Base-by-base conservation (phyloP, 2,113 vertebrate species). In the Myrmecophaga tridactyla region DNA sequence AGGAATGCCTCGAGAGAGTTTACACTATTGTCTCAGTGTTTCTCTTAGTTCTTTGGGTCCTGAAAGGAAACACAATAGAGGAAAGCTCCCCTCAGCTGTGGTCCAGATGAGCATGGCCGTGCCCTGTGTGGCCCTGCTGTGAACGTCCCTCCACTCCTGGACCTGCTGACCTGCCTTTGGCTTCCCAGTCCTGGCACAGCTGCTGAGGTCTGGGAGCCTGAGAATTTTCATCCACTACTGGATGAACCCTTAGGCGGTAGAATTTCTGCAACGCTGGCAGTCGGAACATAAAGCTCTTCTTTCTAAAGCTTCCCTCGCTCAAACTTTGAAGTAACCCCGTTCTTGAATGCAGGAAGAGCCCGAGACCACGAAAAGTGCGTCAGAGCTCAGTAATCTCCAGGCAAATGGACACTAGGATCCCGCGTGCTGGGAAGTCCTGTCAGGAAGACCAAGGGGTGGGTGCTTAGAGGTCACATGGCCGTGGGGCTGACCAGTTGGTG, bases 321-420 rank as follows among this genome's bases (percentile, higher is more conserved):
- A 60, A 53, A 13, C 75, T 73, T 41, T 80, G 8, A 3, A 21
- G 7, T 43, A n/a, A 36, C 25, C 58, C 73, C 15, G 20, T 27
- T 65, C 39, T 63, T 21, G 58, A 27, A 7, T 29, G 2, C 78
- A 69, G 36, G 31, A 10, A n/a, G 70, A 56, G 36, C 18, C 41
- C 7, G 39, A n/a, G 46, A 18, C 48, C 7, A 0, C 1, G 43
- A 62, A 21, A 11, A 15, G 27, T 56, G n/a, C 63, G 4, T 36
- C 46, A 86, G 67, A 62, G 20, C 9, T 18, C 56, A 25, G 36
- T 63, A 18, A 17, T 20, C 8, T n/a, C 29, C 2, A 11, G 23
- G 36, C 17, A 65, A 13, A 36, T 21, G 60, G 36, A 94, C 48
- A 93, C 0, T 17, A 21, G 51, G 36, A 65, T 46, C 36, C 46